Base-by-base conservation (phyloP, 2,888 invertebrate species). In the Pristionchus japonicus region DNA sequence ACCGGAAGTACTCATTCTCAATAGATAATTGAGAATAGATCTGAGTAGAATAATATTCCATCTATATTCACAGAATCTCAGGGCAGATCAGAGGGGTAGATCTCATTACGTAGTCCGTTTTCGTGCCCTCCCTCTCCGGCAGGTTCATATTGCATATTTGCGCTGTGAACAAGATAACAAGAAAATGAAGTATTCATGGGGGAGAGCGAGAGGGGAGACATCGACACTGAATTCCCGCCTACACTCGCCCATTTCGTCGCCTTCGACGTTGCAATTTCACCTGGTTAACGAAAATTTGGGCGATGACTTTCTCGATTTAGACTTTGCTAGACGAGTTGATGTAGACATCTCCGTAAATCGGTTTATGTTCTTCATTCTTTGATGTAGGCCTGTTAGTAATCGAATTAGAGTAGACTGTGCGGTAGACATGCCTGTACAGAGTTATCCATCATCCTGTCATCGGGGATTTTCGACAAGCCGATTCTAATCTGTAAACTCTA, bases 121-220 rank as follows among this genome's bases (percentile, higher is more conserved):
- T 43, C 70, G 3, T n/a, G n/a, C n/a, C n/a, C n/a, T n/a, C n/a
- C n/a, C n/a, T n/a, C n/a, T n/a, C n/a, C 31, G 9, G 77, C 43
- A 13, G 77, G 27, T 43, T 77, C 77, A 77, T 77, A 77, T 77
- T 40, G 77, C 43, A 77, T 67, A 6, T 20, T 23, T 34, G n/a
- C n/a, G 40, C 31, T 37, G 77, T n/a, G 43, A 77, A 40, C 77
- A 77, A 77, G 77, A 77, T 77, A 77, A 77, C 77, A 77, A 47
- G 77, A 47, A 43, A n/a, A 40, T 77, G 77, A 77, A 77, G n/a
- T 7, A 77, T 77, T 43, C n/a, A 77, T 43, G 77, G 77, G 77
- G 20, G 27, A 9, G 77, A 77, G 43, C 43, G 67, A 20, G 34
- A 47, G 77, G 27, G 40, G 17, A 27, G 77, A 43, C 43, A 9